These are phyloP conservation scores for Drosophila micromelanica DNA, from an alignment of 1,140 invertebrate species.

Conservation along the genomic window DNA sequence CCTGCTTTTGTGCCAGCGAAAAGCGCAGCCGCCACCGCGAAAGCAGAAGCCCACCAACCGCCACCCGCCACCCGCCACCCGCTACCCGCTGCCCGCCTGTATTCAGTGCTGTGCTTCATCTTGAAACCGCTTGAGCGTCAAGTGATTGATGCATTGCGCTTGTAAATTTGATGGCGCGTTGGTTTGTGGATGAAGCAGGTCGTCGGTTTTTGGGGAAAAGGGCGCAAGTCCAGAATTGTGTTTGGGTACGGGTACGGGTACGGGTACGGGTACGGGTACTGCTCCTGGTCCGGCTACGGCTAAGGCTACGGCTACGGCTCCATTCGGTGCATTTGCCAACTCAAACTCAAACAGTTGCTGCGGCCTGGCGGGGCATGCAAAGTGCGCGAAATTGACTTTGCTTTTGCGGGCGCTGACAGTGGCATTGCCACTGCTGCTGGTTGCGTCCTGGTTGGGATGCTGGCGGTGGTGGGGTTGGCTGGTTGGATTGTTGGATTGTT, in stretches of 20 bases:
- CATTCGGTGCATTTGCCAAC: slow-evolving; percentile 44
- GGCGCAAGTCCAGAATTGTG: slow-evolving; percentile 20
- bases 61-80: background rate
- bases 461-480: slow-evolving; percentile 6
- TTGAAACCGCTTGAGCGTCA: slow-evolving; percentile 50
- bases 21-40: slow-evolving; percentile 54
- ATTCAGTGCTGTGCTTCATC: slow-evolving; percentile 21
- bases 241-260: background rate
- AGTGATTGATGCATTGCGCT: slow-evolving; percentile 81
- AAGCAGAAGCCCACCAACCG: background rate
- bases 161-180: slow-evolving; percentile 75
- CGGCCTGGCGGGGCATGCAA: slow-evolving; percentile 58
- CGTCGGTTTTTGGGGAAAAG: slow-evolving; percentile 6
- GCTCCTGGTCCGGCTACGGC: slow-evolving; percentile 16
- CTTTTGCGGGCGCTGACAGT: slow-evolving; percentile 79
- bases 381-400: slow-evolving; percentile 82
- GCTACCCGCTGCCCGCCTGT: background rate
- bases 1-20: slow-evolving; percentile 49
- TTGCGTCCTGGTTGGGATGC: background rate
- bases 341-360: slow-evolving; percentile 54
- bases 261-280: background rate
- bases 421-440: slow-evolving; percentile 48
- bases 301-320: background rate
- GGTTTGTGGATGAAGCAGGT: slow-evolving; percentile 8
- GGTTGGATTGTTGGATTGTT: background rate